A percentile compares a stretch with the other conserved stretches of the same genome.
Evolutionary conservation across 1,140 invertebrate species (phyloP).

Genomic region (Sycophila sp.): DNA sequence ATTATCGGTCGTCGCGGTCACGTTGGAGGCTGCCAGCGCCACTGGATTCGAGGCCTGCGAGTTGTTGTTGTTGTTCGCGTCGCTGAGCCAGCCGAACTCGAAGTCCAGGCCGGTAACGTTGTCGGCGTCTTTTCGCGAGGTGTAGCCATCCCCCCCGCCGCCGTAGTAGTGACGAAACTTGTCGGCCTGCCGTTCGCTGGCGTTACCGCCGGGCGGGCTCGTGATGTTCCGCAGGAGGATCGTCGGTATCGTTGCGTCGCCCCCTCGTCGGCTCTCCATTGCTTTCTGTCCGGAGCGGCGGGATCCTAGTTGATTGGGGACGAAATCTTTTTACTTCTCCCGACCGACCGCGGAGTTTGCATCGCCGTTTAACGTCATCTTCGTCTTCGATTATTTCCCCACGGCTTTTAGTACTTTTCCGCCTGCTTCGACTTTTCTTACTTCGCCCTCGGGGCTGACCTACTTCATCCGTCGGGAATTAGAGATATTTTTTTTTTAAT

Average conservation of each 20-base stretch:
- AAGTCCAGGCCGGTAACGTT: background rate
- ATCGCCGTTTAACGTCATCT: background rate
- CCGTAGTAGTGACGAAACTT: constrained; percentile 27
- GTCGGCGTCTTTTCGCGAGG: constrained; percentile 15
- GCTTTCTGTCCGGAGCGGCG: background rate
- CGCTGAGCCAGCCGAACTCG: constrained; percentile 49
- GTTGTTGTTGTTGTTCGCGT: constrained; percentile 33
- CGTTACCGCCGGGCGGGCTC: constrained; percentile 24
- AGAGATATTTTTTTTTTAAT: constrained; percentile 9
- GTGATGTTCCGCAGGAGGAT: constrained; percentile 45
- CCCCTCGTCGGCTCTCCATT: constrained; percentile 36
- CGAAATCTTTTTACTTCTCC: background rate
- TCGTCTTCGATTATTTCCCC: background rate
- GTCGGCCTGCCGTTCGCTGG: constrained; percentile 20
- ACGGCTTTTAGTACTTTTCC: background rate
- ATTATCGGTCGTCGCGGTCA: constrained; percentile 49
- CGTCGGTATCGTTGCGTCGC: constrained; percentile 6
- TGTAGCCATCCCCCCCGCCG: background rate
- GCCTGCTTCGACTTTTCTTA: background rate
- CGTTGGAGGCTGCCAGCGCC: constrained; percentile 38
- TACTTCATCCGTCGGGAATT: background rate
- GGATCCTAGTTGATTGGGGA: background rate
- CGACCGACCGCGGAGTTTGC: background rate
- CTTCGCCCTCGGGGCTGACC: background rate
- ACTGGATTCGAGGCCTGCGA: constrained; percentile 24